A percentile compares a stretch with the other conserved stretches of the same genome.
phyloP scores from a whole-genome alignment of 1,140 invertebrate species.

The Chionoecetes opilio region DNA sequence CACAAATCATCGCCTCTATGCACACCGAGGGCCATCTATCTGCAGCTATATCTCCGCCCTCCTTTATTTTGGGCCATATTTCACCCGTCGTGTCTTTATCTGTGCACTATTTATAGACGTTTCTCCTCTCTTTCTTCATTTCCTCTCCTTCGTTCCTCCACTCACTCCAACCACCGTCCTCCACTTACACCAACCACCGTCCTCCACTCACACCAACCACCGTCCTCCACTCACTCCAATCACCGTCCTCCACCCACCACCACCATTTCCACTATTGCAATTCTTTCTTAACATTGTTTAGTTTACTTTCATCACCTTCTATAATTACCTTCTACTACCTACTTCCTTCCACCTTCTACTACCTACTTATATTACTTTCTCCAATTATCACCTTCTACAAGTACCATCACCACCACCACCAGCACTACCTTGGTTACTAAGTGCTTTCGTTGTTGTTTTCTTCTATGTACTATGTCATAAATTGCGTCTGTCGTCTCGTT shows the following conservation, averaged over 20 bases:
- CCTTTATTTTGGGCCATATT: neutral
- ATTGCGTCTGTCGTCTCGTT: neutral
- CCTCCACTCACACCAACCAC: neutral
- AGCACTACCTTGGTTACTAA: neutral
- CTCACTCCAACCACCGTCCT: neutral
- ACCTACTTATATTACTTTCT: neutral
- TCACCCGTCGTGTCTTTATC: neutral
- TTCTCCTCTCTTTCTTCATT: conserved; percentile 1
- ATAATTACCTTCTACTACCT: neutral
- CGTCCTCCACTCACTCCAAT: neutral
- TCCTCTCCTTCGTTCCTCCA: too few species aligned
- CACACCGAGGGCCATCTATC: neutral
- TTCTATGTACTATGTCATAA: neutral
- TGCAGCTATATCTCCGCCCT: neutral
- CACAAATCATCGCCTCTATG: neutral
- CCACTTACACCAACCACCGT: too few species aligned
- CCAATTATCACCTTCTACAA: neutral
- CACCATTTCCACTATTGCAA: too few species aligned
- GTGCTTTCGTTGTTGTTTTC: neutral
- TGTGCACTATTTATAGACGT: neutral
- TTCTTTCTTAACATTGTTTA: neutral
- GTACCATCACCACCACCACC: neutral
- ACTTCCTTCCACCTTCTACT: neutral
- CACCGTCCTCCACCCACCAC: neutral
- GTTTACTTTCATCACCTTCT: too few species aligned